Base-by-base conservation (phyloP, 2,888 invertebrate species). In the Homarus gammarus region DNA sequence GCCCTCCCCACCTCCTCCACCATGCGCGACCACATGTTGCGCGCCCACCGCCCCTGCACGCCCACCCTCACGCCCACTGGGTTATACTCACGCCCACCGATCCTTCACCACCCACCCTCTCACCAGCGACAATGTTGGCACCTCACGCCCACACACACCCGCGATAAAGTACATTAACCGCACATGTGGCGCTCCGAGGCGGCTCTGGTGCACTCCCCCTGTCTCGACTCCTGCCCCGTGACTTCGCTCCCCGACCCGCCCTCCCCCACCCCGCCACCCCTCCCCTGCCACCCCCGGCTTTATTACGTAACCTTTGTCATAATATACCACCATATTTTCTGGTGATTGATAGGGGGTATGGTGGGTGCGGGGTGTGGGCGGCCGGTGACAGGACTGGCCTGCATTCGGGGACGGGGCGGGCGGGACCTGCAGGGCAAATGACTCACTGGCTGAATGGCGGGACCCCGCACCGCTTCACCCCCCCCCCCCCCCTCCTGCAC, bases 351-450 rank as follows among this genome's bases (percentile, higher is more conserved):
- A 56, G 38, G 61, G 49, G 33, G 33, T 77, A 0, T 40, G 44
- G 40, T n/a, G 38, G 75, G 18, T 33, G 38, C 5, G 61, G 27
- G 38, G 44, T 8, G 18, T 5, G 22, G 15, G 51, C 56, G 33
- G 81, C 44, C 75, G 77, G n/a, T 33, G 49, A 64, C 40, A 18
- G 44, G 64, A 56, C 51, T 68, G 40, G 78, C 51, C 49, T 49
- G 79, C 70, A 79, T 15, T 38, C 68, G 77, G 78, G 70, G 72
- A 51, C 49, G 51, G 77, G 51, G 31, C 79, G 86, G 86, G 86
- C 86, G 86, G 86, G 86, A 86, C 86, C 86, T 77, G 78, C 68
- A 64, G 86, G 86, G 86, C 86, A 86, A 70, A 78, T 86, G 86
- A 86, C 49, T 86, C 86, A 86, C 78, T 79, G 72, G 86, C 78